These are phyloP conservation scores for Acromyrmex charruanus DNA, from an alignment of 1,140 invertebrate genomes.

Conservation along the genomic window DNA sequence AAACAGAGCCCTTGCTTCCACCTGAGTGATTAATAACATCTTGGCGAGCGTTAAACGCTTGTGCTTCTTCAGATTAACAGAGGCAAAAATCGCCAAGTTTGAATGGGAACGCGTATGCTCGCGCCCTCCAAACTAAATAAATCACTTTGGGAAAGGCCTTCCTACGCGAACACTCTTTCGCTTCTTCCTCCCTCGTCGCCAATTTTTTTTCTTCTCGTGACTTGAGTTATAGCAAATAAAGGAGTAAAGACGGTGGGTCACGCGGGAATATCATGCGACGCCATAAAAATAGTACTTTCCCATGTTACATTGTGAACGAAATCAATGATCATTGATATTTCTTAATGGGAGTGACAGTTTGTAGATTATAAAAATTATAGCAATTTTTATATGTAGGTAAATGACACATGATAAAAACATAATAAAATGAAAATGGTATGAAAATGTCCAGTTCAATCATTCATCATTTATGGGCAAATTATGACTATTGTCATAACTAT, in stretches of 20 bases:
- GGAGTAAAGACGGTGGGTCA: constrained; percentile 45
- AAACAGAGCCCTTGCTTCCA: constrained; percentile 67
- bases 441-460: not conserved
- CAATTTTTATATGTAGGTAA: not conserved
- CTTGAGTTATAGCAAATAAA: constrained; percentile 75
- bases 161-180: constrained; percentile 64
- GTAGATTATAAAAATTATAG: not conserved
- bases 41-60: constrained; percentile 74
- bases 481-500: not conserved
- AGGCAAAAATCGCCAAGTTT: constrained; percentile 74
- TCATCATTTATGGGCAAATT: not conserved
- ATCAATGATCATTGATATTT: constrained; percentile 12
- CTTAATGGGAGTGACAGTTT: not conserved
- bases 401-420: not conserved
- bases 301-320: not conserved
- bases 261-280: constrained; percentile 16
- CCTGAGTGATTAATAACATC: constrained; percentile 77
- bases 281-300: constrained; percentile 12
- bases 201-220: constrained; percentile 29
- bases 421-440: too few species aligned
- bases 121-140: constrained; percentile 72
- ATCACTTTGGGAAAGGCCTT: constrained; percentile 73
- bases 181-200: constrained; percentile 31
- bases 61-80: constrained; percentile 76
- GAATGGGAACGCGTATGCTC: constrained; percentile 65